Percentiles rank a stretch among this genome's conserved stretches.
Evolutionary conservation across 2,888 invertebrate genomes (phyloP).

Genomic region (Ectobius pallidus): DNA sequence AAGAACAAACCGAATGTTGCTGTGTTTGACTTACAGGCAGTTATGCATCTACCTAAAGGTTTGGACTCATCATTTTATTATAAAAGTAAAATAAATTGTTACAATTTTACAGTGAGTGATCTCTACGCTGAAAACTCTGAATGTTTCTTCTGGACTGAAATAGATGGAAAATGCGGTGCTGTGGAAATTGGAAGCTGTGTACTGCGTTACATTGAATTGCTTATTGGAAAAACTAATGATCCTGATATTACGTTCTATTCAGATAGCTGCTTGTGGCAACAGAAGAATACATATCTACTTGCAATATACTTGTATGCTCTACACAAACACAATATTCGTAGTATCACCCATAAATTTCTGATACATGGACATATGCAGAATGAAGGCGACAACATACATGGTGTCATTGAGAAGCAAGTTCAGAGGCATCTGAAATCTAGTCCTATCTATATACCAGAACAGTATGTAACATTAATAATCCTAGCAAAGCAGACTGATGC

Average conservation of each 20-base stretch:
- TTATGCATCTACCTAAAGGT: too few relatives aligned
- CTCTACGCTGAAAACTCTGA: too few relatives aligned
- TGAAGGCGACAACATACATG: constrained; percentile 50
- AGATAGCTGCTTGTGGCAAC: constrained; percentile 49
- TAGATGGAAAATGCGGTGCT: constrained; percentile 44
- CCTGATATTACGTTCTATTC: constrained; percentile 47
- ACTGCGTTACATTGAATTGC: constrained; percentile 41
- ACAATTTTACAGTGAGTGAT: too few relatives aligned
- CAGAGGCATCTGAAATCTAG: constrained; percentile 46
- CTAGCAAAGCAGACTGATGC: constrained; percentile 46
- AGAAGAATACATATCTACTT: constrained; percentile 47
- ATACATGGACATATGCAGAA: constrained; percentile 51
- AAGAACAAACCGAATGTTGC: too few relatives aligned
- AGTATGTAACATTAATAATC: constrained; percentile 48
- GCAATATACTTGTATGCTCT: constrained; percentile 44
- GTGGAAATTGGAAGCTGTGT: constrained; percentile 46
- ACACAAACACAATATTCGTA: not conserved
- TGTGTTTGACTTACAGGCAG: too few relatives aligned
- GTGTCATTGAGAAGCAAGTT: constrained; percentile 49
- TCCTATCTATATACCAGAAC: constrained; percentile 47
- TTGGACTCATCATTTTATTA: too few relatives aligned
- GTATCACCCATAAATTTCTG: constrained; percentile 49
- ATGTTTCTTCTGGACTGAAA: constrained; percentile 49
- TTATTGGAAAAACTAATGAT: constrained; percentile 32
- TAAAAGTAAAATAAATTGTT: too few relatives aligned